A percentile compares a stretch with the other conserved stretches of the same genome.
These are phyloP conservation scores for Adelognathus sp. DNA, from an alignment of 2,888 invertebrate species.

Conservation along the genomic window DNA sequence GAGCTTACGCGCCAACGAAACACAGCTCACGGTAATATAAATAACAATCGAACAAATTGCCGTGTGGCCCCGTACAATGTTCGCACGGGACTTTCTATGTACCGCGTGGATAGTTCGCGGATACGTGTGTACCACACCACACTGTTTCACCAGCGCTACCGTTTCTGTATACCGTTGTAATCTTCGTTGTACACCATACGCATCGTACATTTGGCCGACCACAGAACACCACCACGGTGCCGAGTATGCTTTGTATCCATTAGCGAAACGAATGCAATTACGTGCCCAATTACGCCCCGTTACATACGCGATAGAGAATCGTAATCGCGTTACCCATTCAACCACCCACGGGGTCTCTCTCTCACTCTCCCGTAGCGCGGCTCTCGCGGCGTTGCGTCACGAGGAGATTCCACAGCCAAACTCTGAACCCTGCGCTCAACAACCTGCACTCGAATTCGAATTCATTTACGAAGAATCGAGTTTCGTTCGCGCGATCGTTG, in stretches of 20 bases:
- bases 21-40: conserved; percentile 43
- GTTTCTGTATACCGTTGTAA: conserved; percentile 18
- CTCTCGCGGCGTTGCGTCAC: conserved; percentile 26
- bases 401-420: conserved; percentile 23
- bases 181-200: neutral
- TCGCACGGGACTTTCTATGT: conserved; percentile 56
- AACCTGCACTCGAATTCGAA: neutral
- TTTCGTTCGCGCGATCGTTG: neutral
- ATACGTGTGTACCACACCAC: conserved; percentile 1
- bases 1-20: conserved; percentile 10
- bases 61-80: conserved; percentile 26
- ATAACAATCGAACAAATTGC: conserved; percentile 56
- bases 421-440: neutral
- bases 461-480: conserved; percentile 11
- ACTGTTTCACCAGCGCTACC: neutral
- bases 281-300: conserved; percentile 51
- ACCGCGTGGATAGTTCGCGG: conserved; percentile 6
- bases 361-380: neutral
- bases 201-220: neutral
- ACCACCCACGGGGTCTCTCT: too few relatives aligned
- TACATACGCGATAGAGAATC: conserved; percentile 47
- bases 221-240: neutral
- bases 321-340: conserved; percentile 60
- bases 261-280: conserved; percentile 54
- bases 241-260: conserved; percentile 45